A percentile compares a stretch with the other conserved stretches of the same genome.
Conservation (phyloP, 2,113 vertebrate genomes). For the Sinocyclocheilus anophthalmus region DNA sequence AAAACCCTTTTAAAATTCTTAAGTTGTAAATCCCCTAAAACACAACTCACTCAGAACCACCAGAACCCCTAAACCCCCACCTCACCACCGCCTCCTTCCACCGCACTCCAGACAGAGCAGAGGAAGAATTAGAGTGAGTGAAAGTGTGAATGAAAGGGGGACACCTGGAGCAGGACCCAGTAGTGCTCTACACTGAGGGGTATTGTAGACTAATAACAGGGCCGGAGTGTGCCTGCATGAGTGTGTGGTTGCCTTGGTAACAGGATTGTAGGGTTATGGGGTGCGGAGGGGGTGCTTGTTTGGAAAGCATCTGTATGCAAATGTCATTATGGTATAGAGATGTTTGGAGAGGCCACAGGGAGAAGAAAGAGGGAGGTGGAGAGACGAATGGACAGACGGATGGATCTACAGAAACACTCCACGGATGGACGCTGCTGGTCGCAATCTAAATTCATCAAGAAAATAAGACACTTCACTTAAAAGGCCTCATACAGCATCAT, state of each 20-base stretch:
- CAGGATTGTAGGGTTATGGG: constrained; percentile 52
- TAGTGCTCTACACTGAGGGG: constrained; percentile 42
- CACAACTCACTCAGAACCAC: constrained; percentile 17
- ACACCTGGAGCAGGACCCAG: constrained; percentile 49
- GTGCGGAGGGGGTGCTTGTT: constrained; percentile 48
- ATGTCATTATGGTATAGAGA: constrained; percentile 73
- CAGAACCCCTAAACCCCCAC: constrained; percentile 1
- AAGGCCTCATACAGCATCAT: constrained; percentile 2
- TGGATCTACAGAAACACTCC: constrained; percentile 35
- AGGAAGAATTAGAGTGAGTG: constrained; percentile 30
- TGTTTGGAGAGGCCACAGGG: constrained; percentile 47
- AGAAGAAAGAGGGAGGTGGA: background rate
- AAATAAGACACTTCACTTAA: constrained; percentile 46
- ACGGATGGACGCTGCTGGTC: background rate
- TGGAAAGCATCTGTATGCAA: constrained; percentile 90
- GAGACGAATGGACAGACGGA: constrained; percentile 19
- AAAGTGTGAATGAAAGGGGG: constrained; percentile 39
- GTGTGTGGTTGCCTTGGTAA: constrained; percentile 38
- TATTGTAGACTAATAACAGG: constrained; percentile 50
- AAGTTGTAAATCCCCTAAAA: background rate
- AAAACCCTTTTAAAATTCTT: background rate
- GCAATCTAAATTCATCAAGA: constrained; percentile 27
- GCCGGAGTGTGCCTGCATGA: constrained; percentile 19
- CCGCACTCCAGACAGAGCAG: constrained; percentile 23
- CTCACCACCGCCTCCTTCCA: background rate